Percentiles rank a stretch among this genome's conserved stretches.
These are phyloP conservation scores for Empidonax alnorum DNA, from an alignment of 2,113 vertebrate genomes.

Conservation along the genomic window DNA sequence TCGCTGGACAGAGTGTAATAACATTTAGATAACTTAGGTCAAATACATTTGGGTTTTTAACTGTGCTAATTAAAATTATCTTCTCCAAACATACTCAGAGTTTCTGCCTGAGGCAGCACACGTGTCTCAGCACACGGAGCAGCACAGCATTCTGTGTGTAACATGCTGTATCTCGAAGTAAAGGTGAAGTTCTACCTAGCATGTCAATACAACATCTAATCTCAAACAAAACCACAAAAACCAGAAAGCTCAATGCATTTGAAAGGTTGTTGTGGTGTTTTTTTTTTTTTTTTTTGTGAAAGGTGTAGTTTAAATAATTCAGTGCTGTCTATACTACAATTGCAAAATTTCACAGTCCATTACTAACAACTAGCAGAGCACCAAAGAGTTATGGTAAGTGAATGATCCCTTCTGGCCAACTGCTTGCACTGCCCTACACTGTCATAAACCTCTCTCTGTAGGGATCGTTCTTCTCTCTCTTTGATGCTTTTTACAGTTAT, in stretches of 20 bases:
- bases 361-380: neutral
- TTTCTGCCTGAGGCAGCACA: neutral
- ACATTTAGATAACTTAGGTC: neutral
- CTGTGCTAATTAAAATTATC: neutral
- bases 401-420: neutral
- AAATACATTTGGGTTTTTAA: neutral
- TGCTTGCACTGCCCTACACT: neutral
- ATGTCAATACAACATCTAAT: neutral
- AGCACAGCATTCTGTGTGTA: neutral
- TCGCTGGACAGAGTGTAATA: neutral
- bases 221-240: neutral
- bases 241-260: neutral
- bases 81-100: neutral
- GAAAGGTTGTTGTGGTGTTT: neutral
- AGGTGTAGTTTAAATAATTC: neutral
- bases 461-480: neutral
- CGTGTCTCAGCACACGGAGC: neutral
- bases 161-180: rapidly evolving
- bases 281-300: neutral
- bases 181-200: neutral
- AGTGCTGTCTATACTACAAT: neutral
- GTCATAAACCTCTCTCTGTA: neutral
- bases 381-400: neutral
- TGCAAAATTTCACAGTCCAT: neutral
- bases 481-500: neutral